Evolutionary conservation across 2,888 invertebrate species (phyloP).

Genomic region (Loripinus fragilis): DNA sequence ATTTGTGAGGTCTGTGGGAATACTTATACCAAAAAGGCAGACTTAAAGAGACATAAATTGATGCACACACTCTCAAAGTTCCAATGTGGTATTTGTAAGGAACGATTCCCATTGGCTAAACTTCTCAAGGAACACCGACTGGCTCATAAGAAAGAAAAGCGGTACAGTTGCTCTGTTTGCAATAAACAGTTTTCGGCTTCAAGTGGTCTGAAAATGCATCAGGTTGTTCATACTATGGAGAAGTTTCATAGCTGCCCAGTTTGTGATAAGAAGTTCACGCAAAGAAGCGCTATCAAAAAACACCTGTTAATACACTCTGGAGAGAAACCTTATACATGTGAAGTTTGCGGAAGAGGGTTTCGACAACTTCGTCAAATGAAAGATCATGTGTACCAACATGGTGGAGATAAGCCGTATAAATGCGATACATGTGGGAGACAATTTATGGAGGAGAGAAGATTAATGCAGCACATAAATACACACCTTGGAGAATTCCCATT

Average conservation of each 20-base stretch:
- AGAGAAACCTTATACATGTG: background rate
- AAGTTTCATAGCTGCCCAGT: background rate
- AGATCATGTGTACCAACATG: background rate
- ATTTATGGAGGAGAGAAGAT: background rate
- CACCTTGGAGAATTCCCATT: background rate
- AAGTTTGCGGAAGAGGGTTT: background rate
- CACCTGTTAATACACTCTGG: constrained; percentile 1
- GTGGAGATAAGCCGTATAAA: background rate
- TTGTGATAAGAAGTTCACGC: background rate
- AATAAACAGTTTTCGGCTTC: background rate
- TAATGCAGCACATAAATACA: background rate
- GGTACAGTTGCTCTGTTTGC: background rate
- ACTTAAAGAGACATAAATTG: background rate
- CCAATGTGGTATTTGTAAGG: background rate
- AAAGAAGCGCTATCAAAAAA: background rate
- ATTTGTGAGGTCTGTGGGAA: background rate
- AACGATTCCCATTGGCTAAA: background rate
- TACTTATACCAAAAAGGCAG: background rate
- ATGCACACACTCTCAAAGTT: background rate
- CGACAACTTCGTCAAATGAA: too few relatives aligned
- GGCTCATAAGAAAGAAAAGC: background rate
- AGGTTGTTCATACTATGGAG: background rate
- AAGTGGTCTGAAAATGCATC: background rate
- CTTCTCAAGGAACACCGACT: background rate
- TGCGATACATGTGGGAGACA: background rate